phyloP scores from a whole-genome alignment of 2,888 invertebrate species.

The Tineola bisselliella region DNA sequence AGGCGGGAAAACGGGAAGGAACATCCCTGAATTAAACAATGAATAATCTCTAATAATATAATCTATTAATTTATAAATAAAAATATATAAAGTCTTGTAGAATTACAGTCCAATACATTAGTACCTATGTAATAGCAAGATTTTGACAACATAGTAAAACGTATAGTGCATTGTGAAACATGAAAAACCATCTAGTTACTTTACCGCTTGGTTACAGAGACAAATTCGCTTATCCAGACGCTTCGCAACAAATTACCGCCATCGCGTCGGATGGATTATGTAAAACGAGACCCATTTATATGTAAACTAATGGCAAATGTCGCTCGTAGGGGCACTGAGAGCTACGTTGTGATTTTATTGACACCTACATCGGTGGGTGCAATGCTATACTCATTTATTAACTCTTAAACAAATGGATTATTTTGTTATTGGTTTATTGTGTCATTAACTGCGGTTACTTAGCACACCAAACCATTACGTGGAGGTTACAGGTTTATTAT shows the following conservation, averaged over 20 bases:
- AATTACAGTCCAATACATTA: too few species aligned
- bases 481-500: too few species aligned
- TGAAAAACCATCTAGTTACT: neutral
- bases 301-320: conserved; percentile 62
- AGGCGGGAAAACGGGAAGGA: too few species aligned
- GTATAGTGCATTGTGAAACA: neutral
- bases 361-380: neutral
- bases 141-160: neutral
- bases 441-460: too few species aligned
- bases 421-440: too few species aligned
- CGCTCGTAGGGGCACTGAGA: conserved; percentile 31
- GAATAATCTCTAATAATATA: too few species aligned
- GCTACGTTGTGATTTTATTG: conserved; percentile 5
- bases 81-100: too few species aligned
- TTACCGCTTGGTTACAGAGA: conserved; percentile 20
- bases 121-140: too few species aligned
- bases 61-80: too few species aligned
- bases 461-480: too few species aligned
- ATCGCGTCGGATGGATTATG: conserved; percentile 61
- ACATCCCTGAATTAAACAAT: too few species aligned
- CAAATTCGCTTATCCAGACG: conserved; percentile 61
- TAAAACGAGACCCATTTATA: conserved; percentile 65
- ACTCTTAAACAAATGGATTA: neutral
- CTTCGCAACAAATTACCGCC: conserved; percentile 61
- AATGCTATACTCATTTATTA: neutral